A percentile compares a stretch with the other conserved stretches of the same genome.
These are phyloP conservation scores for Drosophila borborema DNA, from an alignment of 2,888 invertebrate genomes.

Conservation along the genomic window DNA sequence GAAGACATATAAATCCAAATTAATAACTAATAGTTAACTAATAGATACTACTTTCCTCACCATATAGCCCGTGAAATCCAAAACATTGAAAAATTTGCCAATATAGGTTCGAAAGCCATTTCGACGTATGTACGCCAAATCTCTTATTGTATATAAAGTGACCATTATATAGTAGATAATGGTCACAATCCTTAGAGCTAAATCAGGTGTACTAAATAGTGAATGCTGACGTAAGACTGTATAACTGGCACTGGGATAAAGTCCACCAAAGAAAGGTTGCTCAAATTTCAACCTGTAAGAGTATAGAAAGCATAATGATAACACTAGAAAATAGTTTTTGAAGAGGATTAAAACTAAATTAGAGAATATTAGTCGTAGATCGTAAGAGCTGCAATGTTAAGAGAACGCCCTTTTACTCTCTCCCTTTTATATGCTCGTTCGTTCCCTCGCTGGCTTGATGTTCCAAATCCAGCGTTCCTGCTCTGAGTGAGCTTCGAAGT, in stretches of 20 bases:
- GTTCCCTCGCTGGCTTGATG: no score
- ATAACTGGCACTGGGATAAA: constrained; percentile 2
- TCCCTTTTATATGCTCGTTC: no score
- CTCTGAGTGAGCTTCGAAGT: no score
- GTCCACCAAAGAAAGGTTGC: constrained; percentile 19
- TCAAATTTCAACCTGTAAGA: constrained; percentile 21
- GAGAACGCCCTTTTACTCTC: no score
- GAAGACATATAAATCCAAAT: neutral
- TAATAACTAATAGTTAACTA: no score
- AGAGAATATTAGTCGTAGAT: neutral
- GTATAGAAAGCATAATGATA: neutral
- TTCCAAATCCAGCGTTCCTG: no score
- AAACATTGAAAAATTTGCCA: neutral
- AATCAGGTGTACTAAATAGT: constrained; percentile 12
- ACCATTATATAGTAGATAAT: constrained; percentile 1
- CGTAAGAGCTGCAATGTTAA: no score
- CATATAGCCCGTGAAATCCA: constrained; percentile 18
- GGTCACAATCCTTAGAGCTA: rapidly evolving
- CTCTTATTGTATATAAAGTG: neutral
- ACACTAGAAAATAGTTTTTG: neutral
- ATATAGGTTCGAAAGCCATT: constrained; percentile 21
- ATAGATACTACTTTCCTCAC: constrained; percentile 21
- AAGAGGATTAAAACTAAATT: neutral
- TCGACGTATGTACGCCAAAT: neutral
- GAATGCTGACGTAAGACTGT: constrained; percentile 9